Percentiles rank a stretch among this genome's conserved stretches.
Conservation (phyloP, 2,113 vertebrate species). For the Hemibagrus wyckioides region DNA sequence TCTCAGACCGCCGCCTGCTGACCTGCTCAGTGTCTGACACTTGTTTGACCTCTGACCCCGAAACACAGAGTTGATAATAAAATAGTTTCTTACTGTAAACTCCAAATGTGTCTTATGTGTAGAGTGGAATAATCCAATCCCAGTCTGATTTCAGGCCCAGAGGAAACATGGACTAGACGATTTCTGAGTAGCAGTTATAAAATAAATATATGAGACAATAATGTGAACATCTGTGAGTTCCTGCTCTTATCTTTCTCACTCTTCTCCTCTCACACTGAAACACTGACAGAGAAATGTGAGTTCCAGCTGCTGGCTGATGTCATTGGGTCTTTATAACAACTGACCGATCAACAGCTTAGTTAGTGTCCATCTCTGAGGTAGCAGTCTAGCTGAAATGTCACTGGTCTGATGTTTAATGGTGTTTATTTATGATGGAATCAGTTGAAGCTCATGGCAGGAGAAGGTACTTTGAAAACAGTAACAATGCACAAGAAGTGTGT, state of each 20-base stretch:
- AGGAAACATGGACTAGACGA: not conserved
- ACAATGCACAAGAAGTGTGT: not conserved
- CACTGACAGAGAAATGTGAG: not conserved
- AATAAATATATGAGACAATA: not conserved
- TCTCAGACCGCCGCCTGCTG: slow-evolving; percentile 77
- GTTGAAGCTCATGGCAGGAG: not conserved
- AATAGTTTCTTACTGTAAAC: not conserved
- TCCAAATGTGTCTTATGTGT: not conserved
- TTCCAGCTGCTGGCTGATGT: not conserved
- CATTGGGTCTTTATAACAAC: not conserved
- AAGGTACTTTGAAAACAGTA: not conserved
- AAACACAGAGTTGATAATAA: not conserved
- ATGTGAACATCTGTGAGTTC: not conserved
- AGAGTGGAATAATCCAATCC: no score
- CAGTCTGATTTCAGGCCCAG: not conserved
- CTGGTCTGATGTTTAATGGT: not conserved
- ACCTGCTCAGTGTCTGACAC: slow-evolving; percentile 73
- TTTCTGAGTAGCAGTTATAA: not conserved
- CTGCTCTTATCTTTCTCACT: not conserved
- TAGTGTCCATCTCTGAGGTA: not conserved
- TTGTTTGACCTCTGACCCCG: not conserved
- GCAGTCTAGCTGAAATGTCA: not conserved
- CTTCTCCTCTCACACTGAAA: not conserved
- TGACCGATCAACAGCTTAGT: not conserved
- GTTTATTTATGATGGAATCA: not conserved